These are phyloP conservation scores for Ametastegia equiseti DNA, from an alignment of 2,888 invertebrate species.

Conservation along the genomic window DNA sequence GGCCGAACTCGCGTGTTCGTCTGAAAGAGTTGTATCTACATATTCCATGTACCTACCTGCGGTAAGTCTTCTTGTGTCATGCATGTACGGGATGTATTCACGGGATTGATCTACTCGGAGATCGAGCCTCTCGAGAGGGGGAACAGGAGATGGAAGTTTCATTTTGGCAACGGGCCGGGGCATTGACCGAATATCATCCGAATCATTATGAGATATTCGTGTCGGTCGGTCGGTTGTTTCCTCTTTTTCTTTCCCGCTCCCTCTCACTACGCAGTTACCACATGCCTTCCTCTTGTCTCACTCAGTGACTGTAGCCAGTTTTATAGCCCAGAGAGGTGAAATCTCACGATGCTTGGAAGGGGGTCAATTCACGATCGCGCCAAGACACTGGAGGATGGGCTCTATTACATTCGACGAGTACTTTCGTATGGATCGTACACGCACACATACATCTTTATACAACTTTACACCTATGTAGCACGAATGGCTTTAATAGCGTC, in stretches of 20 bases:
- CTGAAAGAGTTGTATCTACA: neutral
- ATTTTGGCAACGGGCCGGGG: constrained; percentile 44
- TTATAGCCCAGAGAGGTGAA: constrained; percentile 50
- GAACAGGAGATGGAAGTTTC: constrained; percentile 27
- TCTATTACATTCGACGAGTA: constrained; percentile 9
- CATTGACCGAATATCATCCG: constrained; percentile 48
- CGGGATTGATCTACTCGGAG: constrained; percentile 18
- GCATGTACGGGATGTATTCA: neutral
- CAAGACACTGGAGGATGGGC: constrained; percentile 3
- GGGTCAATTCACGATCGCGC: constrained; percentile 41
- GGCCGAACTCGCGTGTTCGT: neutral
- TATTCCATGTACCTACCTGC: constrained; percentile 2
- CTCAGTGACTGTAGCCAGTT: constrained; percentile 30
- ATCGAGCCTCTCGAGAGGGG: constrained; percentile 11
- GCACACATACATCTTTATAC: neutral
- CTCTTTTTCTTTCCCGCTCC: neutral
- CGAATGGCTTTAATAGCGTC: constrained; percentile 35
- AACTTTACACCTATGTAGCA: neutral
- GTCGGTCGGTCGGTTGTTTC: constrained; percentile 1
- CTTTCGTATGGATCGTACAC: neutral
- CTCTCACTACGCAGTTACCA: neutral
- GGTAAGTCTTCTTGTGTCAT: neutral
- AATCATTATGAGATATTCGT: constrained; percentile 47
- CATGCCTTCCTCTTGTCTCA: neutral
- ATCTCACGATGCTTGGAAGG: constrained; percentile 43